Base-by-base conservation (phyloP, 2,888 invertebrate species). In the Lithophane leautieri region DNA sequence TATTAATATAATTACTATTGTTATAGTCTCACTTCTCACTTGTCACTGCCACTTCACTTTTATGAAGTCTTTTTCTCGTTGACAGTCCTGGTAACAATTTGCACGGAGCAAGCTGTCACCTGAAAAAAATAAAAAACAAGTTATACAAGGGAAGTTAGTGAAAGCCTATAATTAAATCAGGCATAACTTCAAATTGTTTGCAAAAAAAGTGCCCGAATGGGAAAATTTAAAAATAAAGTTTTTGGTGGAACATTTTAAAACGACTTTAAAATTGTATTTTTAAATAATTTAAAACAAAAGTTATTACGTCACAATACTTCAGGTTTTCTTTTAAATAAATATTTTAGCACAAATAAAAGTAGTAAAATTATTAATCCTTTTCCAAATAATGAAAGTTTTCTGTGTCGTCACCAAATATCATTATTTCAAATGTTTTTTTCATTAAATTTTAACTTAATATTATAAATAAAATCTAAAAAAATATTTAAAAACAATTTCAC, bases 101-200 rank as follows among this genome's bases (percentile, higher is more conserved):
- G 95, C 94, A 81, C 85, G 81, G 80, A 89, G 93, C 94, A 94
- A 94, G 93, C 90, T 94, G 95, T 96, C 95, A 96, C 95, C 96
- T 96, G 94, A 62, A 94, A 94, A 77, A 81, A 90, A 91, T 86
- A 70, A 88, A 82, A 19, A 62, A 73, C 19, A 70, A 44, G n/a
- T 83, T 79, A 70, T 34, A 76, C 28, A 42, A 60, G 63, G 74
- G 70, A 70, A 80, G 42, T 60, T 54, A 70, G 63, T 66, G 60
- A 81, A 78, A 82, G 54, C 19, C 62, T 67, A 58, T 2, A 62
- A 70, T 34, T 44, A 79, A 34, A 79, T 16, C 1, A n/a, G n/a
- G 0, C 9, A 1, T n/a, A 40, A 76, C 7, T 42, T 14, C 0
- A 73, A 28, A 28, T 60, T 40, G 0, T 54, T 62, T 54, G 16